Percentiles rank a stretch among this genome's conserved stretches.
phyloP scores from a whole-genome alignment of 2,888 invertebrate species.

The Erannis defoliaria region DNA sequence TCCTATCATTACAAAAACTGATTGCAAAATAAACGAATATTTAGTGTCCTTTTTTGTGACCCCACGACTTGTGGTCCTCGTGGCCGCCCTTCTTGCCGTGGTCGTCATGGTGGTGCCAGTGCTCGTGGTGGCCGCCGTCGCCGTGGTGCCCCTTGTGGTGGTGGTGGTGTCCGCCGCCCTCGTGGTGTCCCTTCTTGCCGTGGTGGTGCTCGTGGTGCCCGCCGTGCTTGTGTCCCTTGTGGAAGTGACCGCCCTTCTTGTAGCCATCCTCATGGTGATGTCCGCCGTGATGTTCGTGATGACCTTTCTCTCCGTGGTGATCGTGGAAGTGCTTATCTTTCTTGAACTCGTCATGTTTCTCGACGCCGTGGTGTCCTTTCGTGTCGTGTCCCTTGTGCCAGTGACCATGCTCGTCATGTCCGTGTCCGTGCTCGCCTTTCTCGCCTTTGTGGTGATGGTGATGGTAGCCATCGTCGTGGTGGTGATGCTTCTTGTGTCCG shows the following conservation, averaged over 20 bases:
- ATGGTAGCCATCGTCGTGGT: slow-evolving; percentile 88
- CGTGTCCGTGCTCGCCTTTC: slow-evolving; percentile 87
- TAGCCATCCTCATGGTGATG: slow-evolving; percentile 91
- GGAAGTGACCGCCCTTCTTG: slow-evolving; percentile 92
- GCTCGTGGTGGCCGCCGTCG: slow-evolving; percentile 91
- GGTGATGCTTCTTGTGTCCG: slow-evolving; percentile 88
- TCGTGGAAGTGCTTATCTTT: slow-evolving; percentile 94
- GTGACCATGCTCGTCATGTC: slow-evolving; percentile 85
- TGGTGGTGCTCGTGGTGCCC: slow-evolving; percentile 91
- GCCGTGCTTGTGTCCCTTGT: slow-evolving; percentile 91
- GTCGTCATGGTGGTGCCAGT: slow-evolving; percentile 89
- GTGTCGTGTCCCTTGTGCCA: slow-evolving; percentile 94
- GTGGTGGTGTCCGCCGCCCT: slow-evolving; percentile 91
- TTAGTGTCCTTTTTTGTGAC: slow-evolving; percentile 84
- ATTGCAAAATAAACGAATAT: slow-evolving; percentile 34
- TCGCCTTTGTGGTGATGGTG: slow-evolving; percentile 87
- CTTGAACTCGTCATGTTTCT: slow-evolving; percentile 93
- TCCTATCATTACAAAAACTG: slow-evolving; percentile 16
- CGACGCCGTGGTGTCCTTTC: slow-evolving; percentile 92
- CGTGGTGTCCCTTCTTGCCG: slow-evolving; percentile 91
- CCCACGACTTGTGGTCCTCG: slow-evolving; percentile 92
- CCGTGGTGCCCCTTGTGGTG: slow-evolving; percentile 92
- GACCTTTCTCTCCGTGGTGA: slow-evolving; percentile 91
- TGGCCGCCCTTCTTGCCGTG: slow-evolving; percentile 92
- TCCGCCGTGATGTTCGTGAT: slow-evolving; percentile 91